phyloP scores from a whole-genome alignment of 2,888 invertebrate genomes.

The Tenodera sinensis region DNA sequence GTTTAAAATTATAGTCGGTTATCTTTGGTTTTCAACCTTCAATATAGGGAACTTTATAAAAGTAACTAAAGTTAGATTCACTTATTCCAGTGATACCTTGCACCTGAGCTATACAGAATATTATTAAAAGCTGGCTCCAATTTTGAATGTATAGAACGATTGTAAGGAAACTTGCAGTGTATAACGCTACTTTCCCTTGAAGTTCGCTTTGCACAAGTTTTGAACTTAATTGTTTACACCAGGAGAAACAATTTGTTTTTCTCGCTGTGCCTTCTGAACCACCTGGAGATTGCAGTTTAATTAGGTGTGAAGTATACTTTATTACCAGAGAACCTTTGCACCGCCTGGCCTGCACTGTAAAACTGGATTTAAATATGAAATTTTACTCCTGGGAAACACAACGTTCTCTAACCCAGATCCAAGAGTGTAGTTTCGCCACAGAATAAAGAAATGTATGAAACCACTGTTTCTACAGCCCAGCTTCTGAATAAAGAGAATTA shows the following conservation, averaged over 20 bases:
- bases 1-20: too few relatives aligned
- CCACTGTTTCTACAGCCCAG: background rate
- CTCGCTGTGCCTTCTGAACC: background rate
- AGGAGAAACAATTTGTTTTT: background rate
- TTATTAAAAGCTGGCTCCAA: background rate
- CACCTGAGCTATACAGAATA: background rate
- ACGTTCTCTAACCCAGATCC: background rate
- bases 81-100: background rate
- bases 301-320: background rate
- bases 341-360: background rate
- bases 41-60: too few relatives aligned
- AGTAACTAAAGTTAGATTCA: too few relatives aligned
- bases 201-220: background rate
- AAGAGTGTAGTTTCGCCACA: background rate
- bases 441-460: background rate
- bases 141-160: background rate
- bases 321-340: background rate
- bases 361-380: constrained; percentile 8
- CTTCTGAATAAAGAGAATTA: background rate
- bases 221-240: background rate
- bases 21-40: too few relatives aligned
- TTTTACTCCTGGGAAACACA: background rate
- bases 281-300: background rate
- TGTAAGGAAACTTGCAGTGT: background rate
- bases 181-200: background rate